phyloP scores from a whole-genome alignment of 2,797 vertebrate genomes.

The Salmo trutta region DNA sequence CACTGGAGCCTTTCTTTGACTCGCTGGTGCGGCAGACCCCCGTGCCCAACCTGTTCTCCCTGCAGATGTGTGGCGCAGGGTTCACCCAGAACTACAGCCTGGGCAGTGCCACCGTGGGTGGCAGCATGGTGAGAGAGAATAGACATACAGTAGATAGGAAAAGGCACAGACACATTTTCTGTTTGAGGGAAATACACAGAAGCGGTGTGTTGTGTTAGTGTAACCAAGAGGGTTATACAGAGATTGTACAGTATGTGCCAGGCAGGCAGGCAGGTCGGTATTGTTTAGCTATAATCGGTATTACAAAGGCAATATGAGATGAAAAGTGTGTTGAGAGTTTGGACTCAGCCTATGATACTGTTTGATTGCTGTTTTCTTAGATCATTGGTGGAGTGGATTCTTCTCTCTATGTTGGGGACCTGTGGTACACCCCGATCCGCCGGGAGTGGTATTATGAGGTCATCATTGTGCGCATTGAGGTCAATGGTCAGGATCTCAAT shows the following conservation, averaged over 20 bases:
- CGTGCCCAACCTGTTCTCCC: conserved; percentile 93
- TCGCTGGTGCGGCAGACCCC: conserved; percentile 93
- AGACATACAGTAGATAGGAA: background rate
- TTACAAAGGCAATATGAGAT: background rate
- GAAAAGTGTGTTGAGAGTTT: background rate
- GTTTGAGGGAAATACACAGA: background rate
- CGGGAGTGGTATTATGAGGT: conserved; percentile 99
- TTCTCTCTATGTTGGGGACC: conserved; percentile 86
- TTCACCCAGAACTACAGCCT: conserved; percentile 90
- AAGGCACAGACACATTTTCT: background rate
- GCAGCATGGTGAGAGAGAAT: conserved; percentile 89
- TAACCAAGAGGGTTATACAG: background rate
- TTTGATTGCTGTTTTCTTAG: conserved; percentile 61
- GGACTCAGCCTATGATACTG: background rate
- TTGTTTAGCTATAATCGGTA: background rate
- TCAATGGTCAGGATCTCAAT: conserved; percentile 95
- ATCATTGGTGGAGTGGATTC: conserved; percentile 92
- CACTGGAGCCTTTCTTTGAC: conserved; percentile 97
- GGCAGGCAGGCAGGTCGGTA: background rate
- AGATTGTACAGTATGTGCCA: background rate
- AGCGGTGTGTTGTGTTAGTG: background rate
- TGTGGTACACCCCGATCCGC: conserved; percentile 98
- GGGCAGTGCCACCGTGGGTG: conserved; percentile 87
- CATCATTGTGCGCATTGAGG: conserved; percentile 94
- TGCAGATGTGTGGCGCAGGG: conserved; percentile 93